phyloP scores from a whole-genome alignment of 2,797 vertebrate genomes.

The Glyptemys insculpta region DNA sequence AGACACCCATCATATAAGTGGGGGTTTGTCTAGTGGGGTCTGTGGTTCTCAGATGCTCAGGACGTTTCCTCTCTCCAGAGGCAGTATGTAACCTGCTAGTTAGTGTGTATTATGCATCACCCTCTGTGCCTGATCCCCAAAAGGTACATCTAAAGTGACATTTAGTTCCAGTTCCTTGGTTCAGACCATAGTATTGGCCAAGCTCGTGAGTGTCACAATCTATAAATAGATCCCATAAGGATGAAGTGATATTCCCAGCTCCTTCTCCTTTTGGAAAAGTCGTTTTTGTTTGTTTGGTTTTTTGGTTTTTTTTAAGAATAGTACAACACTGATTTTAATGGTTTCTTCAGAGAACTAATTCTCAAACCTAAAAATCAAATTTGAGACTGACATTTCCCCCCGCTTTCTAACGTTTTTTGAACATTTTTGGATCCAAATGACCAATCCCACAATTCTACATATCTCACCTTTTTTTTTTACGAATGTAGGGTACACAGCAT shows the following conservation, averaged over 20 bases:
- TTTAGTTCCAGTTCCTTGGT: neutral
- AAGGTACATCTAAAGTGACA: neutral
- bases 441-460: neutral
- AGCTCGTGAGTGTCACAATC: neutral
- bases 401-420: neutral
- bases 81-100: accelerated
- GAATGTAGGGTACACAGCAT: no score
- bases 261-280: neutral
- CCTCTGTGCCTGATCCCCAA: accelerated
- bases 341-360: neutral
- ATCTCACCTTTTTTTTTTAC: no score
- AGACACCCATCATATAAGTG: accelerated
- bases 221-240: neutral
- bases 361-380: neutral
- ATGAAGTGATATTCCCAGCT: neutral
- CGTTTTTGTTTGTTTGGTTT: no score
- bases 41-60: neutral
- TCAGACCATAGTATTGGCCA: accelerated
- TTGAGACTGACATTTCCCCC: neutral
- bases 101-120: neutral
- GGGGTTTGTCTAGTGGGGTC: neutral
- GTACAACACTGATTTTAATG: neutral
- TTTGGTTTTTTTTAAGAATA: neutral
- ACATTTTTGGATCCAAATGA: neutral
- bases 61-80: neutral